Base-by-base conservation (phyloP, 1,140 invertebrate species). In the Lepidurus arcticus region DNA sequence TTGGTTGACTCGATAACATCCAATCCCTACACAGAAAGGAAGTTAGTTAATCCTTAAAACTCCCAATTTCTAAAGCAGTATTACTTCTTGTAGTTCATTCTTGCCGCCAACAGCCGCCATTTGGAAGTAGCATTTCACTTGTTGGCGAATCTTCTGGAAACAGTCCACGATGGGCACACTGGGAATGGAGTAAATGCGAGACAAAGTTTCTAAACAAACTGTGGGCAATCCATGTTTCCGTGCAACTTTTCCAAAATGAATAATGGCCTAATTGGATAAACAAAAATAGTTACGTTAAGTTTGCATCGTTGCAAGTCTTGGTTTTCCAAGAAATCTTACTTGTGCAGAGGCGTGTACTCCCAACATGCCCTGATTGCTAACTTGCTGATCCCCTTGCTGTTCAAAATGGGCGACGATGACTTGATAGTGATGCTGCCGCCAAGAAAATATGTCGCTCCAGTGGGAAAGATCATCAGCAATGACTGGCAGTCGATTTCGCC, bases 381-480 rank as follows among this genome's bases (percentile, higher is more conserved):
- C 85, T 42, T 88, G 88, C 83, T 90, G 89, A 81, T 90, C 75
- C 88, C 87, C 81, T 91, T 89, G 76, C 80, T 82, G 75, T 75
- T 80, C 88, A 81, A 94, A 93, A 83, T 97, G 93, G 44, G 90
- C 92, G 0, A 95, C 92, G 81, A 98, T 97, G 81, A 95, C 95
- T 83, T 96, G 94, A 83, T 98, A 99, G 84, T 98, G 96, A 85
- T 97, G 96, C 83, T 98, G 96, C 13, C 97, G 86, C 97, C 97
- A 99, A 0, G 94, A 95, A 85, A 98, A 98, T 45, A 99, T 96
- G 82, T 98, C 96, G 82, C 94, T 96, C 97, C 97, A 99, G 85
- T 98, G 97, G 74, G 94, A 95, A 73, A 98, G 86, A 86, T 98
- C 94, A 85, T 98, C 97, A 0, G 94, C 93, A 77, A 98, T 93